A percentile compares a stretch with the other conserved stretches of the same genome.
phyloP scores from a whole-genome alignment of 2,797 vertebrate species.

The Xiphophorus birchmanni region DNA sequence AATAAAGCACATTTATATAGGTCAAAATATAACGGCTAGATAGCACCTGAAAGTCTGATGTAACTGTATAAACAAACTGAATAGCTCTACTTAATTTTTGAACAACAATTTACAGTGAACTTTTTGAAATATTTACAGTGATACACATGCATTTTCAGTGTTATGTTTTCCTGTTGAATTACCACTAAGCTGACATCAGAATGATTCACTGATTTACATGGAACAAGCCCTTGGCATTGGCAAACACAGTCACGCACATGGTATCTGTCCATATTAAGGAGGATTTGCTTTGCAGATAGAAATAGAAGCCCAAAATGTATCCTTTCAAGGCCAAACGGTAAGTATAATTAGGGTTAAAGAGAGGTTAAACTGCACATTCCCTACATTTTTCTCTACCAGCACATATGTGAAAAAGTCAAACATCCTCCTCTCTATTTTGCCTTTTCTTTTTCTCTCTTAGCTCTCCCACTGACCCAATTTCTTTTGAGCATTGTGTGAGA shows the following conservation, averaged over 20 bases:
- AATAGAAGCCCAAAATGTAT: conserved; percentile 26
- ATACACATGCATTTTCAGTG: conserved; percentile 19
- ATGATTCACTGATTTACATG: conserved; percentile 43
- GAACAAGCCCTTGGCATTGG: conserved; percentile 36
- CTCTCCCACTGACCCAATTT: conserved; percentile 77
- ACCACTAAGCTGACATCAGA: conserved; percentile 18
- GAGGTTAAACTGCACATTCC: conserved; percentile 65
- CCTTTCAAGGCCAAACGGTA: conserved; percentile 61
- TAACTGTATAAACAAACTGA: conserved; percentile 38
- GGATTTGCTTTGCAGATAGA: conserved; percentile 35
- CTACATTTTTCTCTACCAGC: conserved; percentile 57
- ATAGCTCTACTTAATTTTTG: conserved; percentile 3
- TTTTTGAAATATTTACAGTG: conserved; percentile 61
- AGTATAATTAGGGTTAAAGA: conserved; percentile 42
- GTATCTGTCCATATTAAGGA: conserved; percentile 64
- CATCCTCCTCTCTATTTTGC: conserved; percentile 19
- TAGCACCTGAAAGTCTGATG: conserved; percentile 63
- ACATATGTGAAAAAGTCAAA: conserved; percentile 60
- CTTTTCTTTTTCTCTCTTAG: conserved; percentile 15
- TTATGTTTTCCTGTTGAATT: conserved; percentile 34
- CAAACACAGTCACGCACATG: conserved; percentile 40
- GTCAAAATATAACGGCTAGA: conserved; percentile 8
- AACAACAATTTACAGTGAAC: conserved; percentile 36
- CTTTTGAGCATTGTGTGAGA: conserved; percentile 56
- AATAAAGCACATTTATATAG: conserved; percentile 14